phyloP scores from a whole-genome alignment of 2,888 invertebrate genomes.

The Archips crataeganus region DNA sequence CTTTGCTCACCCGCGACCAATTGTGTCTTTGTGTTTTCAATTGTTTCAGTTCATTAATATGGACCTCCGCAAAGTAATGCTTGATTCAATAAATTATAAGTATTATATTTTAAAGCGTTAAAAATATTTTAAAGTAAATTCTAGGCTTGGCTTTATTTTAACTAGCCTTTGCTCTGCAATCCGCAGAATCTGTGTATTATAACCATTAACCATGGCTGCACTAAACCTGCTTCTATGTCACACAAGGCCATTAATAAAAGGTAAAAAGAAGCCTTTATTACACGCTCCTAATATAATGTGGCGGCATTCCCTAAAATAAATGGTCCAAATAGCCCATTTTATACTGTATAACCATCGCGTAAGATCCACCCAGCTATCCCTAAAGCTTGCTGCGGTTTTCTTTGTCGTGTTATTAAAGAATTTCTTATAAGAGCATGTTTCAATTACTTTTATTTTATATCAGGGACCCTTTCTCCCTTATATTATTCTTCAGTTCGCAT shows the following conservation, averaged over 20 bases:
- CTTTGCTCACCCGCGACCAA: too few relatives aligned
- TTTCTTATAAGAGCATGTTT: constrained; percentile 35
- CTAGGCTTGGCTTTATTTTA: too few relatives aligned
- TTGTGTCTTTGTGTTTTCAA: too few relatives aligned
- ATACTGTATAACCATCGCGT: constrained; percentile 6
- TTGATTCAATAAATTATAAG: too few relatives aligned
- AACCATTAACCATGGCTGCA: neutral
- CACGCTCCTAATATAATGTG: constrained; percentile 24
- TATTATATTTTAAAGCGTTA: too few relatives aligned
- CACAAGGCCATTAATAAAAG: constrained; percentile 22
- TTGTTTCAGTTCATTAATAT: too few relatives aligned
- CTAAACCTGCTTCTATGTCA: neutral
- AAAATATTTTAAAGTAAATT: too few relatives aligned
- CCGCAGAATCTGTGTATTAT: too few relatives aligned
- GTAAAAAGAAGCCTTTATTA: constrained; percentile 13
- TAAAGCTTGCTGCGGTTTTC: constrained; percentile 17
- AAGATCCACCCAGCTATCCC: constrained; percentile 3
- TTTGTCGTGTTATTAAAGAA: constrained; percentile 28
- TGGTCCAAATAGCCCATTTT: constrained; percentile 1
- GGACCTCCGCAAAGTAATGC: too few relatives aligned
- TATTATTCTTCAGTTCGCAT: constrained; percentile 17
- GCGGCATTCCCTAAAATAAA: constrained; percentile 12
- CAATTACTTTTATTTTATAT: constrained; percentile 36
- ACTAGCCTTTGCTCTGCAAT: too few relatives aligned
- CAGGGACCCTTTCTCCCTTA: constrained; percentile 3